Percentiles rank a stretch among this genome's conserved stretches.
These are phyloP conservation scores for Hydrozoanthus tunicans DNA, from an alignment of 64 coral and sea anemone genomes.

Conservation along the genomic window DNA sequence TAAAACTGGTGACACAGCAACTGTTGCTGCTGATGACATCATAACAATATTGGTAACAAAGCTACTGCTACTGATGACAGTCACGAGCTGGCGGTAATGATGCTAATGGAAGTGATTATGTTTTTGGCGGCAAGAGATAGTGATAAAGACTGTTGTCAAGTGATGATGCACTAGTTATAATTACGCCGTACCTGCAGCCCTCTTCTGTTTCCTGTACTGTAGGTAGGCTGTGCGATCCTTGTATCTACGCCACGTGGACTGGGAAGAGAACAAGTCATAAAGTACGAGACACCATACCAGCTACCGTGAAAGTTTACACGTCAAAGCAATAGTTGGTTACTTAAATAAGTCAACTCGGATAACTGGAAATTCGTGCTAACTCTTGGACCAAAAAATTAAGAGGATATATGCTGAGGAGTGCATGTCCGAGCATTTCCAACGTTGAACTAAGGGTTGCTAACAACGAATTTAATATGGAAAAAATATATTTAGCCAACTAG, in stretches of 20 bases:
- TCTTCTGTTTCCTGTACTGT: slow-evolving; percentile 84
- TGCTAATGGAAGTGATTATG: background rate
- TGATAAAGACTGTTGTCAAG: background rate
- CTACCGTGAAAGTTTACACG: background rate
- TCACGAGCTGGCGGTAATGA: background rate
- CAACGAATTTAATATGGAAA: too few species aligned
- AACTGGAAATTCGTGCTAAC: too few species aligned
- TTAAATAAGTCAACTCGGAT: too few species aligned
- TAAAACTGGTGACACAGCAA: too few species aligned
- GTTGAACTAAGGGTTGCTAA: too few species aligned
- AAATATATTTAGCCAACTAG: too few species aligned
- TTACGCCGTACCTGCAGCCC: slow-evolving; percentile 81
- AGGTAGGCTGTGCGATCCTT: slow-evolving; percentile 88
- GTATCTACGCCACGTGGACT: slow-evolving; percentile 92
- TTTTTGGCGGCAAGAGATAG: background rate
- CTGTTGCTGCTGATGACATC: too few species aligned
- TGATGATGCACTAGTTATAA: background rate
- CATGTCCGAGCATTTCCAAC: too few species aligned
- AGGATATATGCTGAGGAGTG: too few species aligned
- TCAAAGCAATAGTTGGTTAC: background rate
- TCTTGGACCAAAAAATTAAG: too few species aligned
- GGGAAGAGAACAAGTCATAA: slow-evolving; percentile 1
- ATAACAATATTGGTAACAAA: too few species aligned
- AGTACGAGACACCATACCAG: background rate
- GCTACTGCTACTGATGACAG: too few species aligned